Conservation (phyloP, 2,113 vertebrate genomes). For the Calypte anna region DNA sequence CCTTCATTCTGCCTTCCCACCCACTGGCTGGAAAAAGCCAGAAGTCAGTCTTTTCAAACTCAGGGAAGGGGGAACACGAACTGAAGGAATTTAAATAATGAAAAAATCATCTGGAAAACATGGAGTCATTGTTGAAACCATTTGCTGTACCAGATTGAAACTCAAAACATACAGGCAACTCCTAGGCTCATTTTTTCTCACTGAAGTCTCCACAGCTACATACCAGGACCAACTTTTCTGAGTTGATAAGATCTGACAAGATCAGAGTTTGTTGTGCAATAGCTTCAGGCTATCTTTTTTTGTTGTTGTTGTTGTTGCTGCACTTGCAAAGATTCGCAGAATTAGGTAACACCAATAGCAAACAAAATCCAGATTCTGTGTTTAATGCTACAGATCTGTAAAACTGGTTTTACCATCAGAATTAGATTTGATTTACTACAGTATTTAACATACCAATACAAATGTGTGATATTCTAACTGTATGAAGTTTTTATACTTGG, state of each 20-base stretch:
- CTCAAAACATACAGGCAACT: not conserved
- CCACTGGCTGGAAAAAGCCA: not conserved
- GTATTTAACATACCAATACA: not conserved
- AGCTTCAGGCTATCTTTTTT: not conserved
- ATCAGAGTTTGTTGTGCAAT: constrained; percentile 7
- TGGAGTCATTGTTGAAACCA: not conserved
- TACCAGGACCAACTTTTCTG: not conserved
- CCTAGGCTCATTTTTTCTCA: not conserved
- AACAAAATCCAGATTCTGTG: not conserved
- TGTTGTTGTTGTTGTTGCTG: not conserved
- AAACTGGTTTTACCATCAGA: not conserved
- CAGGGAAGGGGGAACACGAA: not conserved
- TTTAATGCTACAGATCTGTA: not conserved
- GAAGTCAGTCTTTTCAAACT: not conserved
- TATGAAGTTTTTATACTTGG: not conserved
- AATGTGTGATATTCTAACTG: not conserved
- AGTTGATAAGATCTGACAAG: constrained; percentile 54
- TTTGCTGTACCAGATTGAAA: not conserved
- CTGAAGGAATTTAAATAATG: not conserved
- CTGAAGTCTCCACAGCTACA: not conserved
- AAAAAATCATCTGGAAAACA: not conserved
- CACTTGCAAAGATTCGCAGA: not conserved
- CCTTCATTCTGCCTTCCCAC: not conserved
- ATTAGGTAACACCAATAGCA: not conserved
- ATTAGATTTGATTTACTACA: not conserved